Base-by-base conservation (phyloP, 2,113 vertebrate species). In the Siniperca knerii region DNA sequence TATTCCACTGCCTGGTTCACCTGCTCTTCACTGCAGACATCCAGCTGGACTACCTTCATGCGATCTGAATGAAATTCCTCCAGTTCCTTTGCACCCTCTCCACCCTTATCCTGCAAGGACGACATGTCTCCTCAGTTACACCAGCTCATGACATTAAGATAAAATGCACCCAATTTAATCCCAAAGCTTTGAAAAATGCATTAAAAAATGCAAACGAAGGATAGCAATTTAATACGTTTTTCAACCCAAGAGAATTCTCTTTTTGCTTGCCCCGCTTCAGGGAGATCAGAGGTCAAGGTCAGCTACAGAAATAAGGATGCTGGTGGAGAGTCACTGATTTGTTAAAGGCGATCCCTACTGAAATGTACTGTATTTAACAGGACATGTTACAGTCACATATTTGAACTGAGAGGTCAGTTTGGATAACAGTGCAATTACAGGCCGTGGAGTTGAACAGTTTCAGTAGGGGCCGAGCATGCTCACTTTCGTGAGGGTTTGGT, bases 11-110 rank as follows among this genome's bases (percentile, higher is more conserved):
- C 97, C 64, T 85, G 82, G 82, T 89, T 86, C 84, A 97, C 96
- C 87, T 97, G 96, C 77, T 95, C 93, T 0, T 97, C 96, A n/a
- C 94, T 97, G 95, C 96, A 96, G 11, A 98, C 96, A 29, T 98
- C 96, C 94, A 98, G 92, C 94, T 97, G 97, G 3, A 98, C 68
- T 2, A 98, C 96, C 57, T 95, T 94, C 96, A 98, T 95, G 67
- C 94, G 94, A 62, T 96, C 96, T 1, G 96, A 97, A 33, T 95
- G 91, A 79, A 97, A 89, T 6, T 88, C 85, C 82, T 95, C 93
- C 87, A 97, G 95, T 35, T 94, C 91, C 77, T 85, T 93, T 29
- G 96, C 96, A 5, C 97, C 96, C 0, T 95, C 93, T 57, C 95
- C 97, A 42, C 91, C 92, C 87, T 95, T n/a, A 1, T 96, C 95